Evolutionary conservation across 1,140 invertebrate genomes (phyloP), one percentile per base, ranked within the genome.

Genomic region (Lepidurus packardi): DNA sequence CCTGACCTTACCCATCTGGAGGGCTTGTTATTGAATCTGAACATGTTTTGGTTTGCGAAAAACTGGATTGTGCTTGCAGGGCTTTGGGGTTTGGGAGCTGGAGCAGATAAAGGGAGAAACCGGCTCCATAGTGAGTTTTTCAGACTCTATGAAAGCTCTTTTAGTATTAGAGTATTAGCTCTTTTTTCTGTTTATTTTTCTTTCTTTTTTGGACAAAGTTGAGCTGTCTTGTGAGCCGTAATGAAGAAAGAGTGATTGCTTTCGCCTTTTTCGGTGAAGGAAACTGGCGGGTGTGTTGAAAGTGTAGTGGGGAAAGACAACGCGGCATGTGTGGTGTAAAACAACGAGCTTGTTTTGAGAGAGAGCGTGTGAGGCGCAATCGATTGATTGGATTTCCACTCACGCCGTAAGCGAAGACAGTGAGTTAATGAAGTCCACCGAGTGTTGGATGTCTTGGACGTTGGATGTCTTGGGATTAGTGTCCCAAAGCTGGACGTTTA

Each of bases 161-260:
- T 65, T 65, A 65, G 16, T 65, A 13, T 13, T 65, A 65, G 53
- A 65, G 16, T 65, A 65, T 65, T 65, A 65, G 45, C 16, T 16
- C 21, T 21, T 65, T 65, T 65, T 16, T 65, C 7, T 8, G 8
- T 65, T 65, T n/a, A 0, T 1, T 13, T 5, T 13, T 7, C 0
- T 7, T 11, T 65, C n/a, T 65, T 65, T 65, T 7, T 9, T 65
- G 16, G 53, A n/a, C 53, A 16, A 65, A 65, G 53, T 65, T 65
- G 53, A 65, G 53, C 53, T 65, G 53, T 65, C 53, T 65, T 65
- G 53, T 16, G 53, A 65, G 13, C 53, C 53, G 1, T 65, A 65
- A 65, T 65, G 21, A 65, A 65, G 53, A 65, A 65, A 65, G 53
- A 65, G 53, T 65, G 53, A 65, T 65, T 65, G 53, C 53, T 21